Conservation (phyloP, 2,797 vertebrate genomes). For the Silurus aristotelis region DNA sequence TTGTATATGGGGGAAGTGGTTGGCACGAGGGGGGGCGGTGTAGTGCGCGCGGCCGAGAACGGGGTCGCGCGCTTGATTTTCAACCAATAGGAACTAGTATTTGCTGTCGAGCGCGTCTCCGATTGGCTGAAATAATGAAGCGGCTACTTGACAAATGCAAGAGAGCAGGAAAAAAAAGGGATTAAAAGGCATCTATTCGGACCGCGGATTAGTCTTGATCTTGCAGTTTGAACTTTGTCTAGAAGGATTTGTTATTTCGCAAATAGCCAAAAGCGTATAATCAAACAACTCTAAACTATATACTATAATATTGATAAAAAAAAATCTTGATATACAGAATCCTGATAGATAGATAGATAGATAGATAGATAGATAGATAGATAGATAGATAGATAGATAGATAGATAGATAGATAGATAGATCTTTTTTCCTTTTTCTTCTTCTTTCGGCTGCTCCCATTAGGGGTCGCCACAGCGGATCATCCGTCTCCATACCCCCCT, state of each 20-base stretch:
- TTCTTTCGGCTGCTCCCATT: too few relatives aligned
- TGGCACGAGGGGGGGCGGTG: conserved; percentile 46
- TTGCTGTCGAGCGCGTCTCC: conserved; percentile 15
- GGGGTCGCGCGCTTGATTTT: conserved; percentile 46
- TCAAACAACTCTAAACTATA: neutral
- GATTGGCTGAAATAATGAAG: conserved; percentile 55
- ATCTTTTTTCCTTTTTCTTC: too few relatives aligned
- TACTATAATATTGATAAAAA: too few relatives aligned
- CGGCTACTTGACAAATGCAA: conserved; percentile 22
- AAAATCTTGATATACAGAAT: too few relatives aligned
- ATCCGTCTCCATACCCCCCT: too few relatives aligned
- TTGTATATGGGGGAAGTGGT: conserved; percentile 60
- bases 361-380: too few relatives aligned
- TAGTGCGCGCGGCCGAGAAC: conserved; percentile 52
- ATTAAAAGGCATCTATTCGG: conserved; percentile 13
- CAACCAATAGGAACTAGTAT: conserved; percentile 54
- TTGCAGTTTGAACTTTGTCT: neutral
- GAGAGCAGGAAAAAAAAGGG: conserved; percentile 35
- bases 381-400: too few relatives aligned
- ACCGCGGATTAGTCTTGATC: neutral
- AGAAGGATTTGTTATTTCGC: neutral
- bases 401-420: too few relatives aligned
- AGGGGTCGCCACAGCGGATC: too few relatives aligned
- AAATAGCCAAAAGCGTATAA: neutral
- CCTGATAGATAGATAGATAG: too few relatives aligned